Conservation (phyloP, 2,888 invertebrate genomes). For the Conus canariensis region DNA sequence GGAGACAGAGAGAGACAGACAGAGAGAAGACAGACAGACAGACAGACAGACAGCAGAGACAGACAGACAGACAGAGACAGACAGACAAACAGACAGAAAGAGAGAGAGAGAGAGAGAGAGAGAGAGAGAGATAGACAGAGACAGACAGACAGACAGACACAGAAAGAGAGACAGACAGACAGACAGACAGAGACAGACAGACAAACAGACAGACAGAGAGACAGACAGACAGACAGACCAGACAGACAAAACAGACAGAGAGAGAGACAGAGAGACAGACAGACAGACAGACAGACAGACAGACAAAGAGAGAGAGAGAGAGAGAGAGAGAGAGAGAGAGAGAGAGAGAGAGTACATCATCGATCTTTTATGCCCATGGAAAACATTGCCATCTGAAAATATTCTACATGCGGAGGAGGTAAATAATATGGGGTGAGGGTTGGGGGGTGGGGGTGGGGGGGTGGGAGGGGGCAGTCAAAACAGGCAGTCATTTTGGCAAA, state of each 20-base stretch:
- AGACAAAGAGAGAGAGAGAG: background rate
- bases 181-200: background rate
- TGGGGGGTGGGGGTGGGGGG: no score
- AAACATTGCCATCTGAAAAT: no score
- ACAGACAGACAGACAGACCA: background rate
- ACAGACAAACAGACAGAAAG: background rate
- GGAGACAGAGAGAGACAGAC: no score
- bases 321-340: background rate
- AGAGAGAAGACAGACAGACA: no score
- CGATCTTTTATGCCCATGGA: no score
- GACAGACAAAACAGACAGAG: background rate
- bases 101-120: slow-evolving; percentile 2
- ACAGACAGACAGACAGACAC: background rate
- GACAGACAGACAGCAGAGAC: background rate
- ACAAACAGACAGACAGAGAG: no score
- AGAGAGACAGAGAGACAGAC: background rate
- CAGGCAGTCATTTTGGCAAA: no score
- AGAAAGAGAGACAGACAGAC: no score
- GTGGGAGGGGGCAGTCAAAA: no score
- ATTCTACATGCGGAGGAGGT: no score
- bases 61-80: background rate
- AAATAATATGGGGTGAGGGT: no score
- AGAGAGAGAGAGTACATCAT: background rate
- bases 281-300: background rate
- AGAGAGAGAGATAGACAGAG: background rate